Evolutionary conservation across 2,113 vertebrate genomes (phyloP), one percentile per base, ranked within the genome.

Genomic region (Ailurus styani): DNA sequence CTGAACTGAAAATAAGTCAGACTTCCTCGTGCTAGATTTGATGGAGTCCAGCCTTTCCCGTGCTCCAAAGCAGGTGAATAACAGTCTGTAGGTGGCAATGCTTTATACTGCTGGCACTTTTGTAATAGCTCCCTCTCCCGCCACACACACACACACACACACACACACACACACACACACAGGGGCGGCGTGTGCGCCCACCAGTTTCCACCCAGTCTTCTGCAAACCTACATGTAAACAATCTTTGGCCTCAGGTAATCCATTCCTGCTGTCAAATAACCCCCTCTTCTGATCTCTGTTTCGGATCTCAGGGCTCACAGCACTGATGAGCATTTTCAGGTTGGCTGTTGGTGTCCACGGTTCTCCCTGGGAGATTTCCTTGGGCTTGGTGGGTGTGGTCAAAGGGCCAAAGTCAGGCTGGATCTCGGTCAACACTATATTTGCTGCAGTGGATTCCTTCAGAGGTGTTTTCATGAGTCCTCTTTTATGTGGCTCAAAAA

Each of bases 301-400:
- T 97, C 99, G 98, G 93, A 99, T 99, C 98, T 99, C 99, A 0
- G 99, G 99, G 98, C 99, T 99, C 37, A 99, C 99, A 0, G 99
- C 99, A 7, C 99, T 99, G 92, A 99, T 99, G 57, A 99, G 99
- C 99, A 99, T 99, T 97, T 99, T 99, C 4, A 99, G 98, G 98
- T 99, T 99, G 40, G 99, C 99, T 1, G 99, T 99, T 0, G 99
- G 99, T 0, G 99, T 99, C 99, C 99, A 99, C 57, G 99, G 99
- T 31, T 99, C 99, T 3, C 98, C 99, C 7, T 98, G 98, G 31
- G 98, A 93, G 2, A 20, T 92, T 73, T 99, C 99, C 60, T 98
- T 98, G 42, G 98, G 99, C 75, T 99, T 99, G 81, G 99, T 99
- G 4, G 99, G 99, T 0, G 99, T 99, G 15, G 99, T 98, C 77